Evolutionary conservation across 1,140 invertebrate genomes (phyloP), one percentile per base, ranked within the genome.

Genomic region (Ladona fulva): DNA sequence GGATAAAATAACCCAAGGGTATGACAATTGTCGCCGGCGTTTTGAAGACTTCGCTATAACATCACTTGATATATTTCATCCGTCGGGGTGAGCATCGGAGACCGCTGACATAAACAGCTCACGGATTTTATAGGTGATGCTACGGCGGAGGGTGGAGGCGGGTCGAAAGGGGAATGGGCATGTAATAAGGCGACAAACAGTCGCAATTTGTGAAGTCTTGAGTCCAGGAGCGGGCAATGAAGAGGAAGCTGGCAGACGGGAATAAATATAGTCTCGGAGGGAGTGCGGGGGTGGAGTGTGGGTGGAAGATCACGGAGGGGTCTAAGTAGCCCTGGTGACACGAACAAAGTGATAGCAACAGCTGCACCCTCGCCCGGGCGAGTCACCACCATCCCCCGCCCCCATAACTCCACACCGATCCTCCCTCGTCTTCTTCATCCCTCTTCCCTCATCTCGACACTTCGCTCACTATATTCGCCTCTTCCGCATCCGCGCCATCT

Each of bases 311-410:
- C 10, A 19, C 10, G 44, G 19, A 12, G 52, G n/a, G 14, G 52
- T 16, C 12, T 66, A 66, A 66, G 52, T 66, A 66, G 14, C 52
- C 52, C 1, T 22, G 52, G 52, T 66, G 52, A 66, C 52, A 66
- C 52, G 52, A 22, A 66, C 52, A 66, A 66, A 66, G 52, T 66
- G 52, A 66, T 66, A 66, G 52, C 52, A 66, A 66, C 52, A 66
- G 52, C 52, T 66, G 52, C 52, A 66, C 14, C 52, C 52, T 66
- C n/a, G 3, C 3, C 5, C 52, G 52, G 16, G 52, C 52, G 52
- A 66, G 52, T 66, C 52, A 12, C n/a, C 52, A 12, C 52, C 44
- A 10, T 10, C 44, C 44, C 52, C 52, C 52, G 5, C 3, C 3
- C 52, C 52, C 52, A 19, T 66, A 22, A 66, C 52, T 66, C 52